Conservation (phyloP, 2,888 invertebrate genomes). For the Leptopterna dolabrata region DNA sequence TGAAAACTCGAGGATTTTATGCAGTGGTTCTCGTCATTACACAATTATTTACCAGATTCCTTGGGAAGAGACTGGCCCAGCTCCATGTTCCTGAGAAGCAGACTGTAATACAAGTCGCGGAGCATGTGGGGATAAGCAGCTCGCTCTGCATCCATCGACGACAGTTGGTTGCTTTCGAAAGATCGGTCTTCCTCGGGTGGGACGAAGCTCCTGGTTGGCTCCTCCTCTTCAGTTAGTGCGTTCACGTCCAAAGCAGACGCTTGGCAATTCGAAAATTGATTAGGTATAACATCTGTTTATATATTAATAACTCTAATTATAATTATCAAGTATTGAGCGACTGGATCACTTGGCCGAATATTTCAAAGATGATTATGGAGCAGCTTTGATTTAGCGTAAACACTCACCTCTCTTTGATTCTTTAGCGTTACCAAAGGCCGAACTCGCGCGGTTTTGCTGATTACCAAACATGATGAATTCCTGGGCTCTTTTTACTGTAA, state of each 20-base stretch:
- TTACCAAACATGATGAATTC: constrained; percentile 68
- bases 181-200: constrained; percentile 53
- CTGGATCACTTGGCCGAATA: no score
- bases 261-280: background rate
- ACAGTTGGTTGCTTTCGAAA: constrained; percentile 55
- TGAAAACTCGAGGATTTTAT: no score
- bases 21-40: no score
- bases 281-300: background rate
- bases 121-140: constrained; percentile 31
- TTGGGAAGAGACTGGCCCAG: constrained; percentile 53
- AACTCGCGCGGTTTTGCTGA: constrained; percentile 66
- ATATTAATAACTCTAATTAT: background rate
- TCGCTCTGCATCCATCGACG: background rate
- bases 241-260: constrained; percentile 53
- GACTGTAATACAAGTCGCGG: constrained; percentile 53
- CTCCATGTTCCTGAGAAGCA: constrained; percentile 55
- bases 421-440: constrained; percentile 60
- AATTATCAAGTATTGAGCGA: no score
- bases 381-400: background rate
- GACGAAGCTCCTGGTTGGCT: constrained; percentile 44
- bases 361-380: no score
- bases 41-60: constrained; percentile 49
- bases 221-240: constrained; percentile 51
- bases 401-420: constrained; percentile 63
- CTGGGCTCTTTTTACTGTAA: constrained; percentile 67